Conservation (phyloP, 1,140 invertebrate genomes). For the Psix sp. region DNA sequence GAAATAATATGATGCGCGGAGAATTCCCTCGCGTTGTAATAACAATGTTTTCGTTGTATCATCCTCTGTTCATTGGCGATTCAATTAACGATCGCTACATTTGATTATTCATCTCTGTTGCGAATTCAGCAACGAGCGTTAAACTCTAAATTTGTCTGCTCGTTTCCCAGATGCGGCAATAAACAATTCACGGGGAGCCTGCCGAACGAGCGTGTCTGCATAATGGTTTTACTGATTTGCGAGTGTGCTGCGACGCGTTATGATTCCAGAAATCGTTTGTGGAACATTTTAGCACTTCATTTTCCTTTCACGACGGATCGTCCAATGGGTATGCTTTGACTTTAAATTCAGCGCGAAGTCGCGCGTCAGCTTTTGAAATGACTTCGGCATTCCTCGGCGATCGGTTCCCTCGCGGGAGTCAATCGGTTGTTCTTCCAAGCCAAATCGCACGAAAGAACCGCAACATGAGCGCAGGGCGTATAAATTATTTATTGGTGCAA, state of each 20-base stretch:
- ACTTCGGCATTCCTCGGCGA: no score
- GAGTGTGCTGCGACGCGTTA: constrained; percentile 24
- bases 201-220: constrained; percentile 24
- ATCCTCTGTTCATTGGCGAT: constrained; percentile 12
- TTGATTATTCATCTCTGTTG: no score
- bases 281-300: constrained; percentile 47
- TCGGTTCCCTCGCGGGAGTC: no score
- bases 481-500: constrained; percentile 47
- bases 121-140: no score
- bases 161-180: no score
- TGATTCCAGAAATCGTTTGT: constrained; percentile 44
- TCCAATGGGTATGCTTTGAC: constrained; percentile 14
- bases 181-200: no score
- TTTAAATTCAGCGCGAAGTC: constrained; percentile 6
- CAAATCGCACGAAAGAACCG: no score
- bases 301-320: constrained; percentile 42
- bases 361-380: constrained; percentile 28
- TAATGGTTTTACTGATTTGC: constrained; percentile 12
- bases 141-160: neutral
- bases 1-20: constrained; percentile 47
- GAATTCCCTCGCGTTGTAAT: constrained; percentile 31
- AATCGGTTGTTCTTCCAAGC: no score
- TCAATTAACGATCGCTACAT: constrained; percentile 8
- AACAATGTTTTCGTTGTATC: constrained; percentile 7
- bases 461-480: no score